Conservation (phyloP, 1,140 invertebrate genomes). For the Diabrotica undecimpunctata region DNA sequence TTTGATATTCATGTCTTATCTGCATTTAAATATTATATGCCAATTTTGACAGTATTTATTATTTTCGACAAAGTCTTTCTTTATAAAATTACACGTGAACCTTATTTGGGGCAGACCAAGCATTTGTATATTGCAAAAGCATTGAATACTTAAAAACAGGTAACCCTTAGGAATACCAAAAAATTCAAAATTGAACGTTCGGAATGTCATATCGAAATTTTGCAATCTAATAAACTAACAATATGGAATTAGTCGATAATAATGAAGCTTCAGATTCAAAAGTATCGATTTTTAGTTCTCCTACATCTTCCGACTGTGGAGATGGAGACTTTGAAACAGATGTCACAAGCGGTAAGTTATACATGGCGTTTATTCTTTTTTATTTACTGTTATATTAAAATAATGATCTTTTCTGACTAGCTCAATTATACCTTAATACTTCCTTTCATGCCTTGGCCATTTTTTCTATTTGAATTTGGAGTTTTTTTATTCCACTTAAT, state of each 20-base stretch:
- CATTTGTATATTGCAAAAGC: background rate
- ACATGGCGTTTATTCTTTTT: background rate
- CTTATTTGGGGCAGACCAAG: background rate
- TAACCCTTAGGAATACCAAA: too few relatives aligned
- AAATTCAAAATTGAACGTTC: too few relatives aligned
- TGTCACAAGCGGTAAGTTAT: background rate
- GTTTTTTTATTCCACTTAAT: too few relatives aligned
- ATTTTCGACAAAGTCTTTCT: background rate
- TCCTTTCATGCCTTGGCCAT: too few relatives aligned
- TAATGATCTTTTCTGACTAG: too few relatives aligned
- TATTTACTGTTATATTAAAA: background rate
- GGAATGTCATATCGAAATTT: too few relatives aligned
- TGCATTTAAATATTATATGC: background rate
- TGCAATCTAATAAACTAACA: too few relatives aligned
- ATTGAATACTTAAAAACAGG: too few relatives aligned
- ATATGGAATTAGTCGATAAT: background rate
- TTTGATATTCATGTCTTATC: too few relatives aligned
- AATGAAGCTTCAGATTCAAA: background rate
- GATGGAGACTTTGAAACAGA: background rate
- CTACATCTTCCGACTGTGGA: background rate
- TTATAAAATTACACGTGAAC: background rate
- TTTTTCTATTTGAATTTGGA: too few relatives aligned
- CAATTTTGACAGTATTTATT: background rate
- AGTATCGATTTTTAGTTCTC: background rate
- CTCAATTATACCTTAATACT: too few relatives aligned